Evolutionary conservation across 2,888 invertebrate species (phyloP), one percentile per base, ranked within the genome.

Genomic region (Mythimna lalbum): DNA sequence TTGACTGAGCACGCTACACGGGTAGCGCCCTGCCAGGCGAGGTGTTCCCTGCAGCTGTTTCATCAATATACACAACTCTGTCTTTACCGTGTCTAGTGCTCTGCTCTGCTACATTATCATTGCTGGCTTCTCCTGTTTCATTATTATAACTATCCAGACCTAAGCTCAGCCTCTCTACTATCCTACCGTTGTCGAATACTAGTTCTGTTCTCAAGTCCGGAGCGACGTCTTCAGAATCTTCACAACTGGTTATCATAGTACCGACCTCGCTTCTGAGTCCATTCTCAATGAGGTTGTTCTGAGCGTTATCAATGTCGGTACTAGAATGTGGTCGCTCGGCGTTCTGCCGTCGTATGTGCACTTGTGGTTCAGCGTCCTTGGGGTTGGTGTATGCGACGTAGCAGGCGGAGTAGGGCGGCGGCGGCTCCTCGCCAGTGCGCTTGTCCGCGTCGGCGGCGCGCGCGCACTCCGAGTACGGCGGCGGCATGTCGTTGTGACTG

Each of bases 401-500:
- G 76, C 92, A 93, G 12, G 90, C 92, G 7, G 93, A 91, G 86
- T 95, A 95, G 0, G 95, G 93, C 0, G 95, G 95, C 0, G 95
- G 95, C 0, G 93, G 91, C 21, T 93, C 93, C 31, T 93, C 93
- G 52, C 70, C 31, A 7, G 5, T 19, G 27, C 21, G 31, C 31
- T 83, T 77, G 31, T 57, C 14, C 14, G 21, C 27, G 57, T 91
- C 90, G 0, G 31, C 62, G 49, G 36, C 19, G 23, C 39, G 36
- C 90, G 88, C 81, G 80, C 91, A 91, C 63, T 86, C 91, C 3
- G 90, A 90, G 84, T 94, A 94, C 0, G 94, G 92, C 4, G 95
- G 94, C 0, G 94, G 94, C 0, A 87, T 80, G 67, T 93, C 92
- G 5, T 73, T 76, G 70, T 83, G 85, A 0, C 81, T 73, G n/a